Conservation (phyloP, 2,113 vertebrate genomes). For the Tachuris rubrigastra region DNA sequence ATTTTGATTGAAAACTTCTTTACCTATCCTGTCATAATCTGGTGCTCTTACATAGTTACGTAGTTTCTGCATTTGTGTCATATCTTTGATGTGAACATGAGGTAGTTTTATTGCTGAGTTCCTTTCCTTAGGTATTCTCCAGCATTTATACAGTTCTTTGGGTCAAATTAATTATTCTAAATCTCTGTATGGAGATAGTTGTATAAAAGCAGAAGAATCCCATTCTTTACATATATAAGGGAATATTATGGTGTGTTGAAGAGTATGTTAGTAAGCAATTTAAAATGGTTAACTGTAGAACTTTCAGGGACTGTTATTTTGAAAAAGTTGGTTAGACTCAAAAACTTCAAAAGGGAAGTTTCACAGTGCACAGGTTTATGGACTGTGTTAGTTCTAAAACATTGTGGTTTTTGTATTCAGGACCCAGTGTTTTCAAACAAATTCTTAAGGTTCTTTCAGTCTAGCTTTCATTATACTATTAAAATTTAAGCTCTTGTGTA, state of each 20-base stretch:
- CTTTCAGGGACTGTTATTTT: background rate
- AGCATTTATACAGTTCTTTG: background rate
- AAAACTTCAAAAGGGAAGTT: background rate
- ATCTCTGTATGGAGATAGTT: accelerated
- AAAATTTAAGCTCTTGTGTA: background rate
- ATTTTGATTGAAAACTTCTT: background rate
- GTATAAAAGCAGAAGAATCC: background rate
- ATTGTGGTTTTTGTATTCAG: background rate
- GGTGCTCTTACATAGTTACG: background rate
- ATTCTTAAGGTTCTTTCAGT: background rate
- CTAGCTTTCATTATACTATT: background rate
- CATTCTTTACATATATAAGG: background rate
- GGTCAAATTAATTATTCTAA: background rate
- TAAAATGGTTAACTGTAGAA: background rate
- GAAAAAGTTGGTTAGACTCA: background rate
- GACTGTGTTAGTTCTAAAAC: background rate
- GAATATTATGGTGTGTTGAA: background rate
- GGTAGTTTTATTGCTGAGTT: background rate
- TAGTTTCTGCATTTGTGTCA: background rate
- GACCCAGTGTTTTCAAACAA: background rate
- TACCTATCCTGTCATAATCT: background rate
- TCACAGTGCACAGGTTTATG: background rate
- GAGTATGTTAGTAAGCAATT: background rate
- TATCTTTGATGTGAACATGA: background rate
- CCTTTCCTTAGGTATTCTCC: background rate